Base-by-base conservation (phyloP, 2,888 invertebrate genomes). In the Malachius bipustulatus region DNA sequence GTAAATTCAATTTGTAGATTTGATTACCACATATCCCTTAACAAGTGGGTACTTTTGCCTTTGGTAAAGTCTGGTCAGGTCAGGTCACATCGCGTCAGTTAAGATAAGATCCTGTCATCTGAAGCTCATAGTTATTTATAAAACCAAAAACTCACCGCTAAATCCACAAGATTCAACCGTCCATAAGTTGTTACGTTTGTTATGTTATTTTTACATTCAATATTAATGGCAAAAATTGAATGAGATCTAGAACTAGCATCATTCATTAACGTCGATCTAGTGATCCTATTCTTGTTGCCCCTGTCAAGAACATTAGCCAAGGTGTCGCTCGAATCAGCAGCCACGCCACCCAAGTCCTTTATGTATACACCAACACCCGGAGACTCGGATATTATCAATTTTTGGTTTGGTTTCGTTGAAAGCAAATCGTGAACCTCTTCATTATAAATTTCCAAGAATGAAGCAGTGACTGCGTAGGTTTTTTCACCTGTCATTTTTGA, bases 401-500 rank as follows among this genome's bases (percentile, higher is more conserved):
- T 79, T 51, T 75, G 77, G 47, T 78, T 79, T 16, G 89, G 85
- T 61, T 91, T 87, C 60, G 87, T 88, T 2, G 64, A 60, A 27
- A 98, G 68, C 28, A 98, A 69, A 66, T 99, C 98, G 14, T 96
- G 73, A 0, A 98, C 91, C 63, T 98, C 97, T 63, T 98, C 98
- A 62, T 98, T 98, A 65, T 98, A 98, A 43, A 99, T 97, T 69
- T 99, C 97, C 62, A 98, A 69, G 60, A 97, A 98, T 0, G 97
- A 94, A 3, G 96, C 96, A 47, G 96, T 79, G 4, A 98, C 97
- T 34, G 97, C 70, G 64, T 98, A 98, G 52, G 59, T 59, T 35
- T 57, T 57, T 44, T 62, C 60, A 36, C 57, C 62, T 83, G 88
- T 91, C 1, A 93, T 89, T 56, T 90, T 87, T 0, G 97, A 89